Base-by-base conservation (phyloP, 2,797 vertebrate species). In the Pteronotus mesoamericanus region DNA sequence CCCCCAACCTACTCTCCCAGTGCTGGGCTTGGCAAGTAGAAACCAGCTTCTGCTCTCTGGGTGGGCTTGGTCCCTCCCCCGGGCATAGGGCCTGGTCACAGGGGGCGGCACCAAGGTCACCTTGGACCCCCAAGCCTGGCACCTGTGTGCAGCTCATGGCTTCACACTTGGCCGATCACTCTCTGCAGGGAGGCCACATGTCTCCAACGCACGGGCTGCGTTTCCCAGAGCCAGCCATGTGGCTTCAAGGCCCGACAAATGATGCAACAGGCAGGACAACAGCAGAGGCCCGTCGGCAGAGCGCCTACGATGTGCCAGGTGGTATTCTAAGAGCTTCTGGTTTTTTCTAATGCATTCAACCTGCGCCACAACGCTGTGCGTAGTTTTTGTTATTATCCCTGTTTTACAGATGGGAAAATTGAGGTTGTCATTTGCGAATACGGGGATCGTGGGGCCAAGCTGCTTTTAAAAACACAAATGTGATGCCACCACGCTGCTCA, bases 201-300 rank as follows among this genome's bases (percentile, higher is more conserved):
- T 29, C 32, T 3, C 5, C 2, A 12, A 34, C 0, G 19, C 75
- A 2, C 18, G 24, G 42, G 34, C 21, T 18, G 3, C 0, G 0
- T n/a, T 29, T 39, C 80, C 71, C n/a, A 11, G 64, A 61, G 44
- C 69, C 9, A 7, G 18, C 15, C 74, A 10, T 37, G 37, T 19
- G 24, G 48, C 51, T 9, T 7, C 24, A 9, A 48, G 53, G 21
- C 53, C 72, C 12, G 29, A 21, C 37, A 14, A 68, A 2, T 0
- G 15, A 24, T 12, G n/a, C 55, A 51, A 18, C 39, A 5, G 61
- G 24, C 2, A 12, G 1, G 4, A 14, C 5, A 5, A 42, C 26
- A 8, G 57, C 64, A 22, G 3, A 5, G 46, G 32, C 37, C n/a
- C 3, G 3, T 1, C 9, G 48, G 32, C 2, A 3, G 42, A 5